Conservation (phyloP, 2,888 invertebrate species). For the Polydrusus cervinus region DNA sequence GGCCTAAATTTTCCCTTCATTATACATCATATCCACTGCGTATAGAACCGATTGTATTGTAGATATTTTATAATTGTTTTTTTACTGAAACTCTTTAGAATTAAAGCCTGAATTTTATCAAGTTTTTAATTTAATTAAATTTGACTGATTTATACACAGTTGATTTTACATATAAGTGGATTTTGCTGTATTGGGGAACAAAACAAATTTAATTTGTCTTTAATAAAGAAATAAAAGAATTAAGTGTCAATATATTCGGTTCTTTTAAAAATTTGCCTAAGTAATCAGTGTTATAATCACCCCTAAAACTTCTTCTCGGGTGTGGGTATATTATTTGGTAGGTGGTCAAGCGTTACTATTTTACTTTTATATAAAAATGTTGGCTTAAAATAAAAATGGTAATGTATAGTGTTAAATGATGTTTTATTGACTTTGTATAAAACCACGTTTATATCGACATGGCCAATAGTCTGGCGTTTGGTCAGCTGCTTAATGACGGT, state of each 20-base stretch:
- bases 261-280: not conserved
- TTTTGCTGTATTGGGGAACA: not conserved
- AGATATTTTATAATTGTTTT: conserved; percentile 61
- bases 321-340: too few relatives aligned
- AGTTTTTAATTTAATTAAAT: conserved; percentile 7
- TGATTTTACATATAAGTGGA: not conserved
- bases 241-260: not conserved
- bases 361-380: not conserved
- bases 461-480: too few relatives aligned
- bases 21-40: conserved; percentile 54
- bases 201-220: not conserved
- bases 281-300: too few relatives aligned
- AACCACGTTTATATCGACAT: too few relatives aligned
- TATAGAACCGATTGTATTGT: conserved; percentile 63
- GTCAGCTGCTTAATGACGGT: too few relatives aligned
- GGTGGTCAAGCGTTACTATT: not conserved
- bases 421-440: too few relatives aligned
- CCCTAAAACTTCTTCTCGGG: too few relatives aligned
- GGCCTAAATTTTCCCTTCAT: conserved; percentile 76
- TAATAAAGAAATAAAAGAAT: not conserved
- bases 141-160: not conserved
- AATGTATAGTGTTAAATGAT: too few relatives aligned
- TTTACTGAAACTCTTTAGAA: conserved; percentile 60
- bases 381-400: not conserved
- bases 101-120: conserved; percentile 44